Base-by-base conservation (phyloP, 1,140 invertebrate genomes). In the Bombus sibiricus region DNA sequence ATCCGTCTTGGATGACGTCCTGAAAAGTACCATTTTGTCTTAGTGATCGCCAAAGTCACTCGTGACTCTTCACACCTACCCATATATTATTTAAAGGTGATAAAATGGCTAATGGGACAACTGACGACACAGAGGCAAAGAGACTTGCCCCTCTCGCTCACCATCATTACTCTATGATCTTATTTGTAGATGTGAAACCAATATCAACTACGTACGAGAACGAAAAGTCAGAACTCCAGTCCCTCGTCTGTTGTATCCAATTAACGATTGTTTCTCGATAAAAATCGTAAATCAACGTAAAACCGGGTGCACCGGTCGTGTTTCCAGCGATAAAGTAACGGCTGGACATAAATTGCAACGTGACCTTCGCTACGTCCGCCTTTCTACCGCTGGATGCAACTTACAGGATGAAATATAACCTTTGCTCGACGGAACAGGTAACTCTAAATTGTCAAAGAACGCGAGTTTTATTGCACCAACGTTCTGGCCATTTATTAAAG, bases 221-320 rank as follows among this genome's bases (percentile, higher is more conserved):
- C 39, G 39, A 28, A 41, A 69, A 69, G 10, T 22, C 18, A 18
- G 25, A 25, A 39, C 10, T 12, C 3, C 25, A 5, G 22, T 66
- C 5, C 2, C 5, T 47, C 28, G 32, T 53, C 81, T 77, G 34
- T 34, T 28, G 68, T 47, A 64, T 62, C 68, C 77, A 71, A 72
- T 85, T 85, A 85, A 85, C 83, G 68, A 80, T 73, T 74, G 71
- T 81, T 85, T 85, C 41, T 73, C 71, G 84, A 81, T 81, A 85
- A 74, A 81, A 75, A 75, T 85, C 84, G 37, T 85, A 85, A 81
- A 85, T 85, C 83, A 84, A 79, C 28, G 66, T 32, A 18, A 37
- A 34, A 18, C 25, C n/a, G 32, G 43, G 37, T 39, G 77, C 34
- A 13, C 5, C 69, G 69, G 34, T 72, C 59, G 37, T 79, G 59